Percentiles rank a stretch among this genome's conserved stretches.
phyloP scores from a whole-genome alignment of 1,140 invertebrate species.

The Heliconius hewitsoni region DNA sequence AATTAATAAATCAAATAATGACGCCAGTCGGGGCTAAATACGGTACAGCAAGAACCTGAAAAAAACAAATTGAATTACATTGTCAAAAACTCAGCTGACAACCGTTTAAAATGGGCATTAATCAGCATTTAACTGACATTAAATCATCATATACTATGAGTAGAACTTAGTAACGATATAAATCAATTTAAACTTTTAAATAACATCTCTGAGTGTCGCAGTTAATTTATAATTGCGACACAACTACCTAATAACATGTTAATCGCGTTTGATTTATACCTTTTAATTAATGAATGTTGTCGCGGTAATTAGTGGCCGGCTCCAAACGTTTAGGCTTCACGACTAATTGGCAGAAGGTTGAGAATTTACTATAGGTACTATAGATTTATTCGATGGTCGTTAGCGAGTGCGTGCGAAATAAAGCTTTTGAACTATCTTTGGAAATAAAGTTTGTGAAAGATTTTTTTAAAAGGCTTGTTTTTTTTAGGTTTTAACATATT shows the following conservation, averaged over 20 bases:
- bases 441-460: no score
- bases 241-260: constrained; percentile 40
- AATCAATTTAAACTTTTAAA: neutral
- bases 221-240: constrained; percentile 3
- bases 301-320: constrained; percentile 42
- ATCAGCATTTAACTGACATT: no score
- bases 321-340: constrained; percentile 35
- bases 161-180: neutral
- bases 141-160: no score
- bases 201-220: neutral
- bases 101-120: no score
- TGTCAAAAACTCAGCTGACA: no score
- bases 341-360: constrained; percentile 32
- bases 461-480: no score
- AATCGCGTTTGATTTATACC: constrained; percentile 47
- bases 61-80: no score
- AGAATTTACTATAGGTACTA: neutral
- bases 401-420: neutral
- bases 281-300: constrained; percentile 49
- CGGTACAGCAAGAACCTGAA: no score
- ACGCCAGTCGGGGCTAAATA: no score
- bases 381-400: neutral
- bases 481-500: no score
- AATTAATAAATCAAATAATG: neutral
- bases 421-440: neutral